These are phyloP conservation scores for Hirtodrosophila duncani DNA, from an alignment of 2,888 invertebrate genomes.

Conservation along the genomic window DNA sequence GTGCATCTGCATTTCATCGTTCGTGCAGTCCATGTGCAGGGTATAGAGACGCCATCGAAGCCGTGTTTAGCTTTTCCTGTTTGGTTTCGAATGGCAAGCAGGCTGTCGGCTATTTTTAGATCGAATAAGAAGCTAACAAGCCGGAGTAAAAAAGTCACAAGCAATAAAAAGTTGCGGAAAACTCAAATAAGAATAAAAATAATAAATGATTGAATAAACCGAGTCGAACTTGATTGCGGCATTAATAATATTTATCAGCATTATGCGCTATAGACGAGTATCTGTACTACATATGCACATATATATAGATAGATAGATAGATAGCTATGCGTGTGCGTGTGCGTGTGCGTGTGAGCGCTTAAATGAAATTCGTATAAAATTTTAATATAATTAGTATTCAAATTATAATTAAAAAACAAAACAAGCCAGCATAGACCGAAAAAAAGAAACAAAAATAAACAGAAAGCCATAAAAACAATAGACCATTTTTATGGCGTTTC, in stretches of 20 bases:
- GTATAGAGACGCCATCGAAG: no score
- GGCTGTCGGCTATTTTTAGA: conserved; percentile 32
- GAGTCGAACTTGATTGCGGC: conserved; percentile 27
- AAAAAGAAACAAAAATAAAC: conserved; percentile 9
- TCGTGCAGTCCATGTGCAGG: no score
- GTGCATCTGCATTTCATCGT: no score
- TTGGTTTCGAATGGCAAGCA: background rate
- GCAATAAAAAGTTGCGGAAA: conserved; percentile 62
- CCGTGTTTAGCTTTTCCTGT: background rate
- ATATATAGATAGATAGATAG: background rate
- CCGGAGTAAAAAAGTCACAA: no score
- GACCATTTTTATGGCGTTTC: conserved; percentile 7
- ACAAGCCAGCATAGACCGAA: background rate
- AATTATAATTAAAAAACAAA: background rate
- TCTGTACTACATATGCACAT: no score
- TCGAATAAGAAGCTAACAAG: conserved; percentile 25
- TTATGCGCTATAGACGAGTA: background rate
- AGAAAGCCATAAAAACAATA: conserved; percentile 14
- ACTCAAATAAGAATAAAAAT: conserved; percentile 45
- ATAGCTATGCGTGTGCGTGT: no score
- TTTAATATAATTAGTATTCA: conserved; percentile 39
- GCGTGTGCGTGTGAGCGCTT: conserved; percentile 1
- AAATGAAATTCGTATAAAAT: conserved; percentile 31
- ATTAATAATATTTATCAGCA: conserved; percentile 31
- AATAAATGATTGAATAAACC: conserved; percentile 46